Evolutionary conservation across 2,888 invertebrate species (phyloP).

Genomic region (Gnatocerus cornutus): DNA sequence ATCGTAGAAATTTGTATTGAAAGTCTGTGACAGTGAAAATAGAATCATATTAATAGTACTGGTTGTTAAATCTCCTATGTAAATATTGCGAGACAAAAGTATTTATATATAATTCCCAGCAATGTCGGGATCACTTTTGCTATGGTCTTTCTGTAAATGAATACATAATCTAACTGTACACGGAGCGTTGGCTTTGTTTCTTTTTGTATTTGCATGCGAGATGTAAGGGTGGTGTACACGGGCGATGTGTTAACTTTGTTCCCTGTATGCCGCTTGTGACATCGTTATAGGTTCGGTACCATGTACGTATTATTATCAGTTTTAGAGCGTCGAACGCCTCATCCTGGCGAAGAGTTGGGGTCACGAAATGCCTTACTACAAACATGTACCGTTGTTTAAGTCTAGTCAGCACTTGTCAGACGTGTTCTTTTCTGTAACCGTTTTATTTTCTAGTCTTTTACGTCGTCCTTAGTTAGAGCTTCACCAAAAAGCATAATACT

Average conservation of each 20-base stretch:
- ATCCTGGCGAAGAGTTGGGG: constrained; percentile 66
- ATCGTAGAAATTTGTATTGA: constrained; percentile 57
- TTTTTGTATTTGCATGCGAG: constrained; percentile 59
- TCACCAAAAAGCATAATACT: constrained; percentile 49
- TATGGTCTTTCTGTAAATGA: constrained; percentile 60
- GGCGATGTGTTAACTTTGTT: constrained; percentile 37
- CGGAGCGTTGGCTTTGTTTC: constrained; percentile 60
- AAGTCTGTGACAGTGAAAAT: constrained; percentile 63
- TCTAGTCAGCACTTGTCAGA: constrained; percentile 68
- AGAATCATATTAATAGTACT: constrained; percentile 62
- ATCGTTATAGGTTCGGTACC: constrained; percentile 48
- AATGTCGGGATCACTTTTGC: constrained; percentile 69
- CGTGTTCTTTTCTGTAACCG: constrained; percentile 58
- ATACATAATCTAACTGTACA: constrained; percentile 61
- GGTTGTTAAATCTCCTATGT: constrained; percentile 65
- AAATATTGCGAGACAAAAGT: constrained; percentile 65
- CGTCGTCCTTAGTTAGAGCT: constrained; percentile 50
- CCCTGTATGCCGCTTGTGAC: constrained; percentile 47
- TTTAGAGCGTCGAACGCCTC: constrained; percentile 54
- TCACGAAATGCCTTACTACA: constrained; percentile 69
- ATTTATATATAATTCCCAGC: constrained; percentile 65
- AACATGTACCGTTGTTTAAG: constrained; percentile 63
- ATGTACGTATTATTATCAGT: constrained; percentile 48
- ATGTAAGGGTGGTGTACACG: constrained; percentile 53
- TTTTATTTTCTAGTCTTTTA: constrained; percentile 64